Evolutionary conservation across 2,888 invertebrate species (phyloP), one percentile per base, ranked within the genome.

Genomic region (Hypsopygia costalis): DNA sequence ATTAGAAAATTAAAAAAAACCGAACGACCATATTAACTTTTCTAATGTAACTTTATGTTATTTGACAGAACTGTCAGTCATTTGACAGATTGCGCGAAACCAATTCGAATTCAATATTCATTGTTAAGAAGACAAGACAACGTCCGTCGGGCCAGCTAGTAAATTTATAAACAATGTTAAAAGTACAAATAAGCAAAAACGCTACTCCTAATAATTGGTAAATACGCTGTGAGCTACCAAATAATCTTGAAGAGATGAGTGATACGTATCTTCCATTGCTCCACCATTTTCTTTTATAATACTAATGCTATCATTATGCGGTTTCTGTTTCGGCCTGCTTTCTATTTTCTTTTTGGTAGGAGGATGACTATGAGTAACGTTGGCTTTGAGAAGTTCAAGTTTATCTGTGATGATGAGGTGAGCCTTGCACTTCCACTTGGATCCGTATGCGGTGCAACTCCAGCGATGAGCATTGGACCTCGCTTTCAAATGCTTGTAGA

Each of bases 361-460:
- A 0, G 72, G 77, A 48, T 86, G 85, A 22, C 76, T 81, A 50
- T 85, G 85, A 1, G 51, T 40, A 1, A 78, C 69, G 40, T 79
- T 76, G 0, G 82, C 81, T 55, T 77, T 81, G 21, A 86, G 58
- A 1, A 86, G 79, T 56, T 81, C 76, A 0, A 83, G 66, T 11
- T 75, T 70, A 10, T 86, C 83, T 0, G 80, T 83, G 51, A 86
- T 81, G 47, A 85, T 74, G 27, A 86, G 74, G 30, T 81, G 80
- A 1, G 85, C 85, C 49, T 74, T 75, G 57, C 85, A 86, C 36
- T 81, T 83, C 75, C 75, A 75, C 44, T 81, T 82, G 44, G 80
- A 74, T 6, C 80, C 80, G 51, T 83, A 82, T 1, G 77, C 77
- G 0, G 83, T 83, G 57, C 85, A 86, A 47, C 83, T 83, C 85